Percentiles rank a stretch among this genome's conserved stretches.
These are phyloP conservation scores for Tenebrio molitor DNA, from an alignment of 1,140 invertebrate species.

Conservation along the genomic window DNA sequence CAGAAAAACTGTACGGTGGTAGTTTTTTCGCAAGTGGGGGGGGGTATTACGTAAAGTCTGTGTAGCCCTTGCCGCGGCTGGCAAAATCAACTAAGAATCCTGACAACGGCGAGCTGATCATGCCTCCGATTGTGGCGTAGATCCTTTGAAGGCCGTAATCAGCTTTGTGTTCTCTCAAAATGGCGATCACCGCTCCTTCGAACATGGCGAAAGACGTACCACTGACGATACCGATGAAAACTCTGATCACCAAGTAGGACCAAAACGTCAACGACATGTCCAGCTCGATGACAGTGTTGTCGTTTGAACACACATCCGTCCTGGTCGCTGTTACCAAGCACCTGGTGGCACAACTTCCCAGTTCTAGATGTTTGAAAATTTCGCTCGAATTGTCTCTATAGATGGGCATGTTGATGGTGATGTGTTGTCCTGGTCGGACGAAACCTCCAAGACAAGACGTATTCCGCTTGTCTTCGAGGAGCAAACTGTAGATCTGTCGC, in stretches of 20 bases:
- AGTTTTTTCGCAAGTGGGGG: not conserved
- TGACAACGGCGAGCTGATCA: slow-evolving; percentile 84
- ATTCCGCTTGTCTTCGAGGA: not conserved
- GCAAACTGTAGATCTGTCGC: slow-evolving; percentile 48
- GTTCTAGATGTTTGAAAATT: slow-evolving; percentile 55
- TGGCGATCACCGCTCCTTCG: slow-evolving; percentile 85
- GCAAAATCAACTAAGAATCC: slow-evolving; percentile 81
- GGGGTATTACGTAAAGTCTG: slow-evolving; percentile 76
- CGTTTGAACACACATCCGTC: slow-evolving; percentile 73
- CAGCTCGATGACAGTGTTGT: slow-evolving; percentile 71
- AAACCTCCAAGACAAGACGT: slow-evolving; percentile 35
- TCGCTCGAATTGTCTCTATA: slow-evolving; percentile 54
- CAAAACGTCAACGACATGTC: slow-evolving; percentile 81
- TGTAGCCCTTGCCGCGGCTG: slow-evolving; percentile 73
- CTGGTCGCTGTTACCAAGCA: slow-evolving; percentile 74
- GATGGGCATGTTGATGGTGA: slow-evolving; percentile 64
- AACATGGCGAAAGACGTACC: slow-evolving; percentile 86
- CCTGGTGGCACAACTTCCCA: slow-evolving; percentile 63
- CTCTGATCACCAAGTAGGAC: slow-evolving; percentile 80
- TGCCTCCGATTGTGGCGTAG: slow-evolving; percentile 83
- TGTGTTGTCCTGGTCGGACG: slow-evolving; percentile 44
- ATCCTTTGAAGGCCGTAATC: slow-evolving; percentile 86
- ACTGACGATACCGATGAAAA: slow-evolving; percentile 80
- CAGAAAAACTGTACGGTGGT: slow-evolving; percentile 41
- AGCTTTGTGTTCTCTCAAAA: slow-evolving; percentile 81